Evolutionary conservation across 2,888 invertebrate species (phyloP).

Genomic region (Epistrophe eligans): DNA sequence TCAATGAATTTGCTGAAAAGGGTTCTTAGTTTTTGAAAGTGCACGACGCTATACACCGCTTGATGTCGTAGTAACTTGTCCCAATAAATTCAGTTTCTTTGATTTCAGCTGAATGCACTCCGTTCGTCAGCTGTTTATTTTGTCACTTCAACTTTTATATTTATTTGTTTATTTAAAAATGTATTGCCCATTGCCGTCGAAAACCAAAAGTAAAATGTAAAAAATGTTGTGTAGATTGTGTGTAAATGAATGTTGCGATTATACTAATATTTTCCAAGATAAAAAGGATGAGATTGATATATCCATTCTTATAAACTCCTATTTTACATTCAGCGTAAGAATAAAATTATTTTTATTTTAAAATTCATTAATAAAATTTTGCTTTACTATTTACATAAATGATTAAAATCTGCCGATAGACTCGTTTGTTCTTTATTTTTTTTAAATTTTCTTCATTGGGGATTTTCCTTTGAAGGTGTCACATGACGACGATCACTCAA

Average conservation of each 20-base stretch:
- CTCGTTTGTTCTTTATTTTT: background rate
- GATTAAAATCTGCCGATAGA: background rate
- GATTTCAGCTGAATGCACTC: background rate
- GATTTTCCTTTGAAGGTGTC: constrained; percentile 22
- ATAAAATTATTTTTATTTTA: background rate
- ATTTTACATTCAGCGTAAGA: constrained; percentile 56
- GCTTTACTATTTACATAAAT: too few species aligned
- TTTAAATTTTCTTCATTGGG: background rate
- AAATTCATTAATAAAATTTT: background rate
- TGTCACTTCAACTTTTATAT: constrained; percentile 1
- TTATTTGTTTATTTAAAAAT: background rate
- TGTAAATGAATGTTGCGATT: constrained; percentile 48
- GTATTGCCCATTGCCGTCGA: background rate
- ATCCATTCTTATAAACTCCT: constrained; percentile 14
- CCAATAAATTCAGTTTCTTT: background rate
- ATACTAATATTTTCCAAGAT: constrained; percentile 30
- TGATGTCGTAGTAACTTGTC: background rate
- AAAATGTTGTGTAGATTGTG: constrained; percentile 65
- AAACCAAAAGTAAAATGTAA: background rate
- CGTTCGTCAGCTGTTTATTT: background rate
- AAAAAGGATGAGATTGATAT: background rate
- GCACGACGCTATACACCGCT: too few species aligned
- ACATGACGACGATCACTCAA: constrained; percentile 35
- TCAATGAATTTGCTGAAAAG: too few species aligned
- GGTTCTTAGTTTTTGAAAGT: too few species aligned